Evolutionary conservation across 2,888 invertebrate genomes (phyloP).

Genomic region (Bruchidius siliquastri): DNA sequence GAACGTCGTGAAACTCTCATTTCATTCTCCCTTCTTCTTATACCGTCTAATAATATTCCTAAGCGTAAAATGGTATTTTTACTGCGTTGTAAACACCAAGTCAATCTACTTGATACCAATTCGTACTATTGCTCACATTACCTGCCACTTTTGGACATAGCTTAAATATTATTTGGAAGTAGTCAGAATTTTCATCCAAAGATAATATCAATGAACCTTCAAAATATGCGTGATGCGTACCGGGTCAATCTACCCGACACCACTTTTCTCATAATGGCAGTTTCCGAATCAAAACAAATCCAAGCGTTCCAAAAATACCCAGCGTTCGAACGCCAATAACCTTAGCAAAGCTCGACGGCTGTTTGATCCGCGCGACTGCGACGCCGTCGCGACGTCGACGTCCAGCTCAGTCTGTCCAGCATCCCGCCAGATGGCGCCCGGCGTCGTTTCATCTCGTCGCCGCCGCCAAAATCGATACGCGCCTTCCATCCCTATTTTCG

Average conservation of each 20-base stretch:
- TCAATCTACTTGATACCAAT: no score
- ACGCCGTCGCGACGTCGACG: not conserved
- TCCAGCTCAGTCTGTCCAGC: slow-evolving; percentile 23
- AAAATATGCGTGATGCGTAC: no score
- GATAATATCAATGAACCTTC: no score
- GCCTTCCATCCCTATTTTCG: not conserved
- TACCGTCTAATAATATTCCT: no score
- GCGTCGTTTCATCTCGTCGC: slow-evolving; percentile 2
- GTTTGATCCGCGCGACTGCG: not conserved
- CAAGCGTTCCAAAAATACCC: not conserved
- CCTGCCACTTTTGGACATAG: no score
- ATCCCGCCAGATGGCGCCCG: slow-evolving; percentile 36
- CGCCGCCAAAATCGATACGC: slow-evolving; percentile 2
- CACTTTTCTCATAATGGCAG: not conserved
- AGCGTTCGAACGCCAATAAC: not conserved
- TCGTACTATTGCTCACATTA: no score
- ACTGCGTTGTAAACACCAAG: no score
- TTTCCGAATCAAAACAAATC: not conserved
- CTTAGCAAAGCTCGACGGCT: not conserved
- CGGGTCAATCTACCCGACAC: not conserved
- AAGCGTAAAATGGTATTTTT: no score
- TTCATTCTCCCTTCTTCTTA: no score
- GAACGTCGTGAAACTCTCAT: no score
- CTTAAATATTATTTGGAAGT: no score
- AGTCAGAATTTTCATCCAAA: no score